Evolutionary conservation across 2,797 vertebrate genomes (phyloP), one percentile per base, ranked within the genome.

Genomic region (Eidolon dupreanum): DNA sequence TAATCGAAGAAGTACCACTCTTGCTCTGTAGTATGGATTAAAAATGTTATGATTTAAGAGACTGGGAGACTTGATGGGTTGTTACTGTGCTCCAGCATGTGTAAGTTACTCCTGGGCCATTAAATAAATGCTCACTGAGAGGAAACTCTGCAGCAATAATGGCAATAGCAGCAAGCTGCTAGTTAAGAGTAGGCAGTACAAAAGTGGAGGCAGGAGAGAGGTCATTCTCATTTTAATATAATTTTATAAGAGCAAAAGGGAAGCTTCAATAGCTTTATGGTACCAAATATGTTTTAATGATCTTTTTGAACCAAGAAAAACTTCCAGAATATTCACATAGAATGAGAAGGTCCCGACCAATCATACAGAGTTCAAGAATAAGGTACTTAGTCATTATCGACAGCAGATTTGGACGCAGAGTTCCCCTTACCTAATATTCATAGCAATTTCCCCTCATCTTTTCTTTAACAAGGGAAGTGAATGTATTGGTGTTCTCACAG

Each of bases 211-310:
- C 94, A 79, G 84, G 84, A 97, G 93, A 97, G 16, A 88, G 88
- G 73, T 95, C 68, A 65, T 94, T 98, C 97, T 96, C 77, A 92
- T 96, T 97, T 96, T 93, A 70, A 96, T 98, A 97, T 98, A 95
- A 96, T 95, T 98, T 98, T 97, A 96, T 95, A 96, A 97, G 95
- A 97, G 33, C 86, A 94, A 94, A 92, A 90, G 41, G 92, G 89
- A 97, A 71, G 82, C 20, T 49, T 94, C 28, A 31, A 59, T 66
- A 79, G n/a, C 53, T 91, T 97, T 75, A 94, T 82, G 38, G 89
- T 81, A 94, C 94, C 97, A 94, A 93, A 96, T 88, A 78, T 95
- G 36, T 93, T 97, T 95, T 96, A 66, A 96, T 85, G 93, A 97
- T 75, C 16, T 31, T 86, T 65, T 78, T 93, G 81, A 92, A 83